Evolutionary conservation across 1,140 invertebrate genomes (phyloP).

Genomic region (Cyclina sinensis): DNA sequence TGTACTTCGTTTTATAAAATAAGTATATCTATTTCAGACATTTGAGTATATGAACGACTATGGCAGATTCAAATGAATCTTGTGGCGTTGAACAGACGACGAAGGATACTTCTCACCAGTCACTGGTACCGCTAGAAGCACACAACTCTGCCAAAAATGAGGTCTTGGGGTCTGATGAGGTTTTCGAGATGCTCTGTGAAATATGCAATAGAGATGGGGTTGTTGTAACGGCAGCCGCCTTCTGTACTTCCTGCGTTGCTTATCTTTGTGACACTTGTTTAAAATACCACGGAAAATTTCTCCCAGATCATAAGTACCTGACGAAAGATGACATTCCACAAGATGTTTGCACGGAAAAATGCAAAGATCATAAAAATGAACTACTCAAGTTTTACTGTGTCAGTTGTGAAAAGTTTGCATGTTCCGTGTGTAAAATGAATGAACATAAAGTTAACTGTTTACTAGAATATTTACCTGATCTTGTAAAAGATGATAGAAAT

Average conservation of each 20-base stretch:
- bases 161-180: not conserved
- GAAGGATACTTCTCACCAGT: too few relatives aligned
- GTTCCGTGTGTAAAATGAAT: not conserved
- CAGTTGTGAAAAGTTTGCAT: not conserved
- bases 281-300: not conserved
- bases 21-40: too few relatives aligned
- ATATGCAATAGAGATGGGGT: not conserved
- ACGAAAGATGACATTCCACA: not conserved
- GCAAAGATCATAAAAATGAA: not conserved
- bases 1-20: too few relatives aligned
- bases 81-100: too few relatives aligned
- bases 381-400: not conserved
- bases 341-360: not conserved
- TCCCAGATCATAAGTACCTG: not conserved
- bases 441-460: not conserved
- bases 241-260: not conserved
- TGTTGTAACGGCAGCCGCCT: not conserved
- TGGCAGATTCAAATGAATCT: too few relatives aligned
- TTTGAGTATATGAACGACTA: too few relatives aligned
- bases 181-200: not conserved
- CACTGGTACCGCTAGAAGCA: too few relatives aligned
- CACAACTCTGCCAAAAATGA: too few relatives aligned
- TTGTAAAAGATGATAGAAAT: not conserved
- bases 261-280: not conserved
- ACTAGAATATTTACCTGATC: not conserved